A percentile compares a stretch with the other conserved stretches of the same genome.
Evolutionary conservation across 1,140 invertebrate genomes (phyloP).

Genomic region (Propsilocerus akamusi): DNA sequence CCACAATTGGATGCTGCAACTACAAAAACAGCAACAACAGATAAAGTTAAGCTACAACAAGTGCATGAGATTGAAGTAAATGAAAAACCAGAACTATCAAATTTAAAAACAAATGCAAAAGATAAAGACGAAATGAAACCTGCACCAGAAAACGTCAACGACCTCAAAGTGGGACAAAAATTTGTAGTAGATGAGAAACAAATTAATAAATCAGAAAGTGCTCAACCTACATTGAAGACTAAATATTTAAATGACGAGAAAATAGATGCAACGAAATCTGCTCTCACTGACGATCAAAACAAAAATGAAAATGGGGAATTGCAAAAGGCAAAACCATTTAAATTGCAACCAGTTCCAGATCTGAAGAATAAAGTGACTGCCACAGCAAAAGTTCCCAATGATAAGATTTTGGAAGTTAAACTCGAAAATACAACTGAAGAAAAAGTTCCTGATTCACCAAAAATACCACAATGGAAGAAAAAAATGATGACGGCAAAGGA

Average conservation of each 20-base stretch:
- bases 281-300: not conserved
- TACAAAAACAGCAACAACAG: not conserved
- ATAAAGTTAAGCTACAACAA: too few relatives aligned
- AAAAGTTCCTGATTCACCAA: too few relatives aligned
- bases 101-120: too few relatives aligned
- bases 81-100: too few relatives aligned
- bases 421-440: too few relatives aligned
- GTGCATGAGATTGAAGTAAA: too few relatives aligned
- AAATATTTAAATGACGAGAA: not conserved
- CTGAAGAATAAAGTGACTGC: not conserved
- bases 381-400: not conserved
- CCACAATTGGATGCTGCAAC: not conserved
- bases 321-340: not conserved
- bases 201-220: not conserved
- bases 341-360: not conserved
- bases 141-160: too few relatives aligned
- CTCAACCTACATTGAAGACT: slow-evolving; percentile 3
- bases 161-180: not conserved
- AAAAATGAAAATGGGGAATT: not conserved
- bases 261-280: not conserved
- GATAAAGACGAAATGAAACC: too few relatives aligned
- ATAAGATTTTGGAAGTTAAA: not conserved
- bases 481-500: too few relatives aligned
- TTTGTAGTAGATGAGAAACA: too few relatives aligned
- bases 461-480: too few relatives aligned